phyloP scores from a whole-genome alignment of 1,140 invertebrate genomes.

The Pachyrhynchus sulphureomaculatus region DNA sequence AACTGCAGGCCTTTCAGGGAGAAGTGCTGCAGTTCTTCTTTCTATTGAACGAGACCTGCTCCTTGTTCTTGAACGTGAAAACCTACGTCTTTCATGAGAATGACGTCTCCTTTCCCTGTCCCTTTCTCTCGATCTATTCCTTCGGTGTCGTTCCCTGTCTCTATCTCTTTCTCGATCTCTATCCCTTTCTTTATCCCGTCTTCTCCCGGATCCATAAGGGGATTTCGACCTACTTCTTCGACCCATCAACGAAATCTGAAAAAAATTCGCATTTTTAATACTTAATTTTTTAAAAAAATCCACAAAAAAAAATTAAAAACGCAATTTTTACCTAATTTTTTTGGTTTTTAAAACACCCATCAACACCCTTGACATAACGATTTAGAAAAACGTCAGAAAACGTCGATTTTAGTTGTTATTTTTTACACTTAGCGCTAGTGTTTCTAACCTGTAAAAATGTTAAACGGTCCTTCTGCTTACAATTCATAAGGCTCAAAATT shows the following conservation, averaged over 20 bases:
- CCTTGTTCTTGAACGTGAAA: conserved; percentile 56
- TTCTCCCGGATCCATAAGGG: conserved; percentile 37
- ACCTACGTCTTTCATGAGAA: conserved; percentile 52
- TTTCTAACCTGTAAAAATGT: conserved; percentile 33
- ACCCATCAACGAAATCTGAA: conserved; percentile 40
- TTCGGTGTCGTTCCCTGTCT: conserved; percentile 56
- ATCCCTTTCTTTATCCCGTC: conserved; percentile 51
- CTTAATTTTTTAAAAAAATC: conserved; percentile 14
- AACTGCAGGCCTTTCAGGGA: conserved; percentile 58
- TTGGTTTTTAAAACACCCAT: conserved; percentile 38
- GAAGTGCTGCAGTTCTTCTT: conserved; percentile 52
- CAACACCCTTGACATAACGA: conserved; percentile 40
- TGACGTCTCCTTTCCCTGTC: conserved; percentile 51
- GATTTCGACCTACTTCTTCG: conserved; percentile 50
- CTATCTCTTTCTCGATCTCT: conserved; percentile 55
- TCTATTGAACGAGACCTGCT: conserved; percentile 54
- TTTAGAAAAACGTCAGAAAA: conserved; percentile 44
- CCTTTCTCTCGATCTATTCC: conserved; percentile 57
- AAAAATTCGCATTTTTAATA: conserved; percentile 24
- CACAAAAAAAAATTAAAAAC: conserved; percentile 33
- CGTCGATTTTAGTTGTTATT: conserved; percentile 47
- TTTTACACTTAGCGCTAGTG: conserved; percentile 48
- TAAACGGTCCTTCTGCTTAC: conserved; percentile 4
- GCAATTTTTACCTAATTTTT: conserved; percentile 40
- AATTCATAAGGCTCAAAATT: conserved; percentile 15